phyloP scores from a whole-genome alignment of 2,797 vertebrate genomes.

The Hypotaenidia philippensis region DNA sequence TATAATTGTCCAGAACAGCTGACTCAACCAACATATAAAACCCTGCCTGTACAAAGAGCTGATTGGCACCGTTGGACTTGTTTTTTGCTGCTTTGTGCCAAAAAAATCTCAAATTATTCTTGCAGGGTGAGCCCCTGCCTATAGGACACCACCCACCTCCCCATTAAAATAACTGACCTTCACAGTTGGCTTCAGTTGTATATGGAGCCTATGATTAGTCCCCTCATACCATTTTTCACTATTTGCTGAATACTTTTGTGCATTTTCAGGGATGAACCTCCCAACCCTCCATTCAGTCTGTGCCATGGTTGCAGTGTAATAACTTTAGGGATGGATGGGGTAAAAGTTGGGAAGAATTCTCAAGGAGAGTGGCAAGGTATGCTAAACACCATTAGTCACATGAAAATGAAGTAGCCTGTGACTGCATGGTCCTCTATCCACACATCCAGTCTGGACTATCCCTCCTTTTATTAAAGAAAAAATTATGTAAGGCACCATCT shows the following conservation, averaged over 20 bases:
- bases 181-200: background rate
- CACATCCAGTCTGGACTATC: background rate
- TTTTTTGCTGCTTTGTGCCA: background rate
- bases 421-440: background rate
- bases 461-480: background rate
- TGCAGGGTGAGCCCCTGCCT: background rate
- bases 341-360: background rate
- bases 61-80: background rate
- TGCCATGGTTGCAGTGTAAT: background rate
- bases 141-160: background rate
- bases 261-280: background rate
- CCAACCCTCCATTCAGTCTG: background rate
- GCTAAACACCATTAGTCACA: background rate
- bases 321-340: background rate
- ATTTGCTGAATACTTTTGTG: background rate
- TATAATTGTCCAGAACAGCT: constrained; percentile 52
- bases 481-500: background rate
- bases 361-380: background rate
- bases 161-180: background rate
- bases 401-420: background rate
- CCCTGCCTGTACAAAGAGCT: background rate
- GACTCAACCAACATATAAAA: constrained; percentile 50
- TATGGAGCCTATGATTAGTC: background rate
- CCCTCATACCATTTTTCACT: background rate
- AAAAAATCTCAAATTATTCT: background rate